phyloP scores from a whole-genome alignment of 2,113 vertebrate species.

The Semnopithecus entellus region DNA sequence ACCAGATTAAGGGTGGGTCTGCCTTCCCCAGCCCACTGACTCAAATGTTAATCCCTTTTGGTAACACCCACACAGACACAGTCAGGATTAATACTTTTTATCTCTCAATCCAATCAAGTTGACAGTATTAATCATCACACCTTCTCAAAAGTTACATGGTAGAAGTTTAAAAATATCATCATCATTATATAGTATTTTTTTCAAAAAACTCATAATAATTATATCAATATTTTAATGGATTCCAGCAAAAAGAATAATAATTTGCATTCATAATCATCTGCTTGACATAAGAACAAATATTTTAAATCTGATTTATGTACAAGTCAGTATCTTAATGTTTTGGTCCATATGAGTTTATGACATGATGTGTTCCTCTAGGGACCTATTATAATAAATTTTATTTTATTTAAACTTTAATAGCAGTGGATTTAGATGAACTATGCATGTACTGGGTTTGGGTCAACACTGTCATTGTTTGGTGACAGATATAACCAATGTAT shows the following conservation, averaged over 20 bases:
- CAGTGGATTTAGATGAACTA: background rate
- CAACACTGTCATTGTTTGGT: background rate
- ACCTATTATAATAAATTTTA: background rate
- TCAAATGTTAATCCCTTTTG: too few relatives aligned
- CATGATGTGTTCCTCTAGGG: background rate
- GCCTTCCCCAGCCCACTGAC: too few relatives aligned
- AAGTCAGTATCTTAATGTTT: background rate
- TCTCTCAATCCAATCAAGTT: too few relatives aligned
- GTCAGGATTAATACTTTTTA: too few relatives aligned
- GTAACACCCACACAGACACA: too few relatives aligned
- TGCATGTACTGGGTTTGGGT: rapidly evolving
- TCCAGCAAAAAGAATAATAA: background rate
- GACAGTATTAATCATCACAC: too few relatives aligned
- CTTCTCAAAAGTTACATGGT: background rate
- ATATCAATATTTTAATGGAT: background rate
- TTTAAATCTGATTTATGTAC: background rate
- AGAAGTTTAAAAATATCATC: background rate
- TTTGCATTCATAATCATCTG: background rate
- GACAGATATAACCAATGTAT: background rate
- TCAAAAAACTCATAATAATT: background rate
- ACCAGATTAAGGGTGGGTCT: too few relatives aligned
- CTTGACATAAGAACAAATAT: background rate
- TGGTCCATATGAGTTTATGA: too few relatives aligned
- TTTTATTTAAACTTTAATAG: background rate
- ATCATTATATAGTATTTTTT: too few relatives aligned